Evolutionary conservation across 2,888 invertebrate species (phyloP).

Genomic region (Poecilus cupreus): DNA sequence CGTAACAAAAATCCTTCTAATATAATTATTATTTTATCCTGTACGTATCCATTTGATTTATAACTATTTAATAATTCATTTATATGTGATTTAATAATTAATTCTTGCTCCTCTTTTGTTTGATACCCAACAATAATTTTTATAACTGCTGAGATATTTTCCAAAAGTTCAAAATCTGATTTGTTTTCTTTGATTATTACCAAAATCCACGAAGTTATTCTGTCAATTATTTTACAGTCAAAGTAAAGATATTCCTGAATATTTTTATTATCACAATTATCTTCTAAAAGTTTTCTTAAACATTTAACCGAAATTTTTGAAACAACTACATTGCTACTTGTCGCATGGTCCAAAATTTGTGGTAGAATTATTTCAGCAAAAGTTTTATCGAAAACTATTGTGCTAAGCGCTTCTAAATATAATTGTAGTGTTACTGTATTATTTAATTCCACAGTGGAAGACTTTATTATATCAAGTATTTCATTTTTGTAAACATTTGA

Average conservation of each 20-base stretch:
- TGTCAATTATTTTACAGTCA: slow-evolving; percentile 71
- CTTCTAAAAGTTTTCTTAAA: slow-evolving; percentile 60
- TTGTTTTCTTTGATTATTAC: slow-evolving; percentile 29
- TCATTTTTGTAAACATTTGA: slow-evolving; percentile 75
- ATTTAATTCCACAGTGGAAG: slow-evolving; percentile 67
- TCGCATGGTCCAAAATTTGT: slow-evolving; percentile 62
- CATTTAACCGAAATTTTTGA: slow-evolving; percentile 67
- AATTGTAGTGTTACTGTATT: slow-evolving; percentile 62
- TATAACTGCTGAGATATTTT: slow-evolving; percentile 71
- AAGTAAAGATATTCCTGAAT: slow-evolving; percentile 71
- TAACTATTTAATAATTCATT: slow-evolving; percentile 65
- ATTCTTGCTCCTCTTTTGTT: slow-evolving; percentile 71
- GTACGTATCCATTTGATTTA: slow-evolving; percentile 69
- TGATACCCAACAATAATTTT: slow-evolving; percentile 72
- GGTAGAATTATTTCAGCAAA: slow-evolving; percentile 72
- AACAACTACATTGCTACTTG: slow-evolving; percentile 65
- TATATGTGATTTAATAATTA: slow-evolving; percentile 72
- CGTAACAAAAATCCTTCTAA: slow-evolving; percentile 76
- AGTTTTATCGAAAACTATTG: slow-evolving; percentile 73
- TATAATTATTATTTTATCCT: slow-evolving; percentile 71
- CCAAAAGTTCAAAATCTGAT: slow-evolving; percentile 65
- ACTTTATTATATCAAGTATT: slow-evolving; percentile 74
- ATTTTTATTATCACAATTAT: slow-evolving; percentile 63
- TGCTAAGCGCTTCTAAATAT: slow-evolving; percentile 72
- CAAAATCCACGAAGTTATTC: slow-evolving; percentile 69